A percentile compares a stretch with the other conserved stretches of the same genome.
phyloP scores from a whole-genome alignment of 2,888 invertebrate species.

The Drosophila cognata region DNA sequence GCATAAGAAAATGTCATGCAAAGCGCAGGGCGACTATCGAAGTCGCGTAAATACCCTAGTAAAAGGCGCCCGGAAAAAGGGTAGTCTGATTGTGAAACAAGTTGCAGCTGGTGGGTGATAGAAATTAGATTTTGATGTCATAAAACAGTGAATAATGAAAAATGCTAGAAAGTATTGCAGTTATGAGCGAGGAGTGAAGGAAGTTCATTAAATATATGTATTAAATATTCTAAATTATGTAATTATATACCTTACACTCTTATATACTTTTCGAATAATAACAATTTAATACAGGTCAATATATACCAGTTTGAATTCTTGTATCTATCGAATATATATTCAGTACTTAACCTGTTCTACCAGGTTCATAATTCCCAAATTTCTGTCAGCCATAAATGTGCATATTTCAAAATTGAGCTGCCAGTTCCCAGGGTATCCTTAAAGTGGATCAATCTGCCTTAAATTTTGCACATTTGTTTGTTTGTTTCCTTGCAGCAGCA shows the following conservation, averaged over 20 bases:
- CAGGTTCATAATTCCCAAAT: not conserved
- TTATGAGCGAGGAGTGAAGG: not conserved
- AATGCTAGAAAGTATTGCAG: not conserved
- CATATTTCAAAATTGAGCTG: not conserved
- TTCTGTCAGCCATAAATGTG: not conserved
- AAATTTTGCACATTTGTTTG: conserved; percentile 5
- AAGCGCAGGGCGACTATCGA: conserved; percentile 41
- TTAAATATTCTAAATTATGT: not conserved
- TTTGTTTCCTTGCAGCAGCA: conserved; percentile 29
- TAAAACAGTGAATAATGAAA: not conserved
- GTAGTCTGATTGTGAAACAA: not conserved
- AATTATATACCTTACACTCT: not conserved
- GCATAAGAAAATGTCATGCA: conserved; percentile 58
- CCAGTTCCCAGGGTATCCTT: conserved; percentile 17
- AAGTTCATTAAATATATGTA: not conserved
- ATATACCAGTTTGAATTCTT: not conserved
- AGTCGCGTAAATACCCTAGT: conserved; percentile 27
- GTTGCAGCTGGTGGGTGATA: not conserved
- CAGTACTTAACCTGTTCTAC: no score
- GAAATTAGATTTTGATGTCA: not conserved
- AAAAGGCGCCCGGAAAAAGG: not conserved
- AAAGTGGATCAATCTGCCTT: not conserved
- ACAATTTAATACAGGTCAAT: not conserved
- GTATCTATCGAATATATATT: fast-evolving
- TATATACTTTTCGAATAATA: not conserved